phyloP scores from a whole-genome alignment of 2,888 invertebrate species.

The Microplitis deprimator region DNA sequence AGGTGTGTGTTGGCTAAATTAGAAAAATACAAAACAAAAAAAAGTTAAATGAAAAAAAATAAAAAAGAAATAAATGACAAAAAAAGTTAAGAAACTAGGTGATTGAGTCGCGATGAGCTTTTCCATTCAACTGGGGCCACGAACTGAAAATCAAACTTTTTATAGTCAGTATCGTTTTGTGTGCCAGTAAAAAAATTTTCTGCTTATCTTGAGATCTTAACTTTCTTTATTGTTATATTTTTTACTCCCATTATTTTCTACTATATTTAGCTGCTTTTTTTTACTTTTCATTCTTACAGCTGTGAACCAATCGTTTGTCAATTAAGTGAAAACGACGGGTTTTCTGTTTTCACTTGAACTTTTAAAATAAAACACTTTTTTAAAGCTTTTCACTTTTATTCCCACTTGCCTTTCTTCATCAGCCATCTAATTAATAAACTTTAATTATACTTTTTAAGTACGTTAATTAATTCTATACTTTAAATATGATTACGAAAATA shows the following conservation, averaged over 20 bases:
- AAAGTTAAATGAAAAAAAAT: conserved; percentile 46
- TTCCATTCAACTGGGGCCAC: conserved; percentile 56
- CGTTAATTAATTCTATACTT: no score
- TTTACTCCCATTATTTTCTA: conserved; percentile 40
- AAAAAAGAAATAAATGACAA: conserved; percentile 51
- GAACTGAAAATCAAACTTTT: conserved; percentile 59
- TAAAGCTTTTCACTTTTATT: no score
- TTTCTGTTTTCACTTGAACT: no score
- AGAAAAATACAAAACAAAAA: conserved; percentile 38
- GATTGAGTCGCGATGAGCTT: conserved; percentile 50
- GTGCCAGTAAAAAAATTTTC: conserved; percentile 58
- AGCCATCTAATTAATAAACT: no score
- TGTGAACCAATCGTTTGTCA: conserved; percentile 39
- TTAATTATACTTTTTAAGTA: no score
- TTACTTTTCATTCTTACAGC: conserved; percentile 39
- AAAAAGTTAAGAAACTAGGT: conserved; percentile 35
- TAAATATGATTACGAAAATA: background rate
- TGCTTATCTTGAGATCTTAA: conserved; percentile 44
- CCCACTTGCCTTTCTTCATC: no score
- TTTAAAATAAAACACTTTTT: no score
- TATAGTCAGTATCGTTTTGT: conserved; percentile 59
- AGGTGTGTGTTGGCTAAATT: conserved; percentile 1
- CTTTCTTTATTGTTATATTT: conserved; percentile 53
- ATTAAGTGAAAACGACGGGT: conserved; percentile 15
- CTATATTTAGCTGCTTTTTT: conserved; percentile 27